Conservation (phyloP, 2,797 vertebrate species). For the Mastacembelus armatus region DNA sequence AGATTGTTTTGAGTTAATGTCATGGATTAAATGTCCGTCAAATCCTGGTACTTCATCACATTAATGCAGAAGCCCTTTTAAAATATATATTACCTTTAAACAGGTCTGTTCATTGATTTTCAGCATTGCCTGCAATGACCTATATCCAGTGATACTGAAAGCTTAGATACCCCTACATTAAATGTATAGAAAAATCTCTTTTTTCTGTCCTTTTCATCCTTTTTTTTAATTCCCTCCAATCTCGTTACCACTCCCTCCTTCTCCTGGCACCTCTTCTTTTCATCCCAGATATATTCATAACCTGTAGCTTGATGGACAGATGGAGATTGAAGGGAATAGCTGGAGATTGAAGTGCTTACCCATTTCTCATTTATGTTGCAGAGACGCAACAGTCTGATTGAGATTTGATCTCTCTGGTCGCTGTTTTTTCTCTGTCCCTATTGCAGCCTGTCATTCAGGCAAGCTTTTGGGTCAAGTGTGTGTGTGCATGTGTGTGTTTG, state of each 20-base stretch:
- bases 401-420: slow-evolving; percentile 29
- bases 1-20: no score
- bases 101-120: slow-evolving; percentile 1
- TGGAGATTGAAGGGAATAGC: slow-evolving; percentile 13
- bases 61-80: slow-evolving; percentile 19
- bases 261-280: neutral
- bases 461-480: slow-evolving; percentile 92
- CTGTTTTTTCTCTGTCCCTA: neutral
- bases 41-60: slow-evolving; percentile 18
- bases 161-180: neutral
- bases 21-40: no score
- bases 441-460: slow-evolving; percentile 77
- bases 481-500: slow-evolving; percentile 48
- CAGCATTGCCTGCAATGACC: neutral
- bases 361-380: slow-evolving; percentile 19
- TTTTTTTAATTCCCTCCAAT: slow-evolving; percentile 42
- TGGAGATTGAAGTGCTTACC: neutral
- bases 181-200: neutral
- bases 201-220: slow-evolving; percentile 35
- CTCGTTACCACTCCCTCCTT: neutral
- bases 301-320: slow-evolving; percentile 36
- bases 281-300: slow-evolving; percentile 13
- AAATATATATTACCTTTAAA: neutral
- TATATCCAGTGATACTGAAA: neutral
- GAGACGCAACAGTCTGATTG: slow-evolving; percentile 30